These are phyloP conservation scores for Microcebus murinus DNA, from an alignment of 2,113 vertebrate genomes.

Conservation along the genomic window DNA sequence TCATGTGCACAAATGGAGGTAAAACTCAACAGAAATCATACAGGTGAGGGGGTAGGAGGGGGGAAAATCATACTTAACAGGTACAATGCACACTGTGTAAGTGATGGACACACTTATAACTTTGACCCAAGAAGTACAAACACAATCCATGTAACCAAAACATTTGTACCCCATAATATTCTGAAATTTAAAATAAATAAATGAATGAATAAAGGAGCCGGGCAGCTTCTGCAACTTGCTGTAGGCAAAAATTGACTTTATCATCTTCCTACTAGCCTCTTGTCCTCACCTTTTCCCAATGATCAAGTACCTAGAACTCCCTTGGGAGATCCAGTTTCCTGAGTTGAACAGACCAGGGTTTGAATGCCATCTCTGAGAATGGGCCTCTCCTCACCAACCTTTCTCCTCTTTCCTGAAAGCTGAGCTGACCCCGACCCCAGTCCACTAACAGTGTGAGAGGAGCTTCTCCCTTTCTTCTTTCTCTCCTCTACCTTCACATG, in stretches of 20 bases:
- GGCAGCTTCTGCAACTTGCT: not conserved
- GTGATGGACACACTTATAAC: too few relatives aligned
- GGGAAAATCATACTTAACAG: too few relatives aligned
- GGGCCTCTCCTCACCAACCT: accelerated
- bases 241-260: not conserved
- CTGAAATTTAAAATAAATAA: not conserved
- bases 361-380: not conserved
- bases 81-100: too few relatives aligned
- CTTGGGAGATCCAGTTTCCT: not conserved
- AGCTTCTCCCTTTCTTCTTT: not conserved
- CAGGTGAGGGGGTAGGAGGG: too few relatives aligned
- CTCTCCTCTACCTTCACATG: not conserved
- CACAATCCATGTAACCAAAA: too few relatives aligned
- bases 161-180: too few relatives aligned
- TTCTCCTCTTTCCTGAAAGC: not conserved
- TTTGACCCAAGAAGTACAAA: too few relatives aligned
- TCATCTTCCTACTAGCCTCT: not conserved
- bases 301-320: not conserved
- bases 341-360: not conserved
- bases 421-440: not conserved
- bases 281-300: not conserved
- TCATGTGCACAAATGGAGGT: too few relatives aligned
- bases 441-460: not conserved
- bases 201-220: not conserved
- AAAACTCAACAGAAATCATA: too few relatives aligned